Conservation (phyloP, 2,797 vertebrate species). For the Accipiter badius region DNA sequence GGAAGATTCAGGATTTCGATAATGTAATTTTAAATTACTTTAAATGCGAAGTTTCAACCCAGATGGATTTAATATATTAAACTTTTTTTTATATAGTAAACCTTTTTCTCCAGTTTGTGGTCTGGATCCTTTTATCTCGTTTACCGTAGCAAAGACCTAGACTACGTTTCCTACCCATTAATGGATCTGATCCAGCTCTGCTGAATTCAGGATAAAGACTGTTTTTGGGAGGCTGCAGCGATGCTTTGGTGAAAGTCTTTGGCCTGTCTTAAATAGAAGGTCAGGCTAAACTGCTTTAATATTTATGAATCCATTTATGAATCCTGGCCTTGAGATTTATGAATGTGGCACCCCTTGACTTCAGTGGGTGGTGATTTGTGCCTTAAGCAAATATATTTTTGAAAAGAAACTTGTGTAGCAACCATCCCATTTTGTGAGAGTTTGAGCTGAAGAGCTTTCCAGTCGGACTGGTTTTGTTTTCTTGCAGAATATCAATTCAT, state of each 20-base stretch:
- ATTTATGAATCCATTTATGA: conserved; percentile 39
- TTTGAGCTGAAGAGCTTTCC: not conserved
- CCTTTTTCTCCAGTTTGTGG: not conserved
- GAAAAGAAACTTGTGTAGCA: conserved; percentile 5
- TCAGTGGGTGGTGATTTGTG: conserved; percentile 29
- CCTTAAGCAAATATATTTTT: conserved; percentile 40
- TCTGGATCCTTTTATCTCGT: not conserved
- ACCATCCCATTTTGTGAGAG: not conserved
- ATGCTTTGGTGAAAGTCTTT: not conserved
- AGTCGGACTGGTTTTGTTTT: not conserved
- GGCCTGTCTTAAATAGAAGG: not conserved
- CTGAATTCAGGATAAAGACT: not conserved
- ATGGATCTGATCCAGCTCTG: not conserved
- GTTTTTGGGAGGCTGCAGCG: not conserved
- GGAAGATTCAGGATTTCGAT: not conserved
- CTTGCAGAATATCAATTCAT: not conserved
- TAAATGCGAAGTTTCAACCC: not conserved
- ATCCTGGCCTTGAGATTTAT: conserved; percentile 25
- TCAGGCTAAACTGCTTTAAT: conserved; percentile 26
- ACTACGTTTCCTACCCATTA: not conserved
- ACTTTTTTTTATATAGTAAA: not conserved
- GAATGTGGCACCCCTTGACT: not conserved
- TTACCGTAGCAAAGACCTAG: not conserved
- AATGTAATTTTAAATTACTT: not conserved
- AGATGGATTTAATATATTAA: not conserved